Evolutionary conservation across 1,140 invertebrate genomes (phyloP).

Genomic region (Drosophila punjabiensis): DNA sequence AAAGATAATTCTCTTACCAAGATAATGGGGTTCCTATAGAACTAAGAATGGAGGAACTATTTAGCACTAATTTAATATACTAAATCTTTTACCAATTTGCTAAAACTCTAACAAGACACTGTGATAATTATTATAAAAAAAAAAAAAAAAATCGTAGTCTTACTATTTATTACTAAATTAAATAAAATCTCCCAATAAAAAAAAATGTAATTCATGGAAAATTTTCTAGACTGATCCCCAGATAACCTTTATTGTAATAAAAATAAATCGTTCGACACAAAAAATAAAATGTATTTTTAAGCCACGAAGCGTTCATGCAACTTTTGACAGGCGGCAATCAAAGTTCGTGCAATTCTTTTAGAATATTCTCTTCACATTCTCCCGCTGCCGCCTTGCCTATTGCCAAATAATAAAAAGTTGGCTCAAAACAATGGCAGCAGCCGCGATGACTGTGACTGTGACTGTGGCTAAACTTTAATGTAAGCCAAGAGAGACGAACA

Average conservation of each 20-base stretch:
- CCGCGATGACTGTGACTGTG: slow-evolving; percentile 16
- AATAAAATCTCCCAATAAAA: background rate
- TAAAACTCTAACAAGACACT: background rate
- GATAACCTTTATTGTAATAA: slow-evolving; percentile 8
- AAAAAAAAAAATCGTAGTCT: too few species aligned
- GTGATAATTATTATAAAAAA: background rate
- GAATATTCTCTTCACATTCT: slow-evolving; percentile 33
- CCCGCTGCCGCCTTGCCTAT: slow-evolving; percentile 46
- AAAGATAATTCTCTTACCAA: background rate
- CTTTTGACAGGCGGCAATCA: slow-evolving; percentile 14
- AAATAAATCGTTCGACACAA: background rate
- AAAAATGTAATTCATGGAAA: background rate
- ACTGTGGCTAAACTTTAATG: slow-evolving; percentile 64
- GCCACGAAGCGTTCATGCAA: background rate
- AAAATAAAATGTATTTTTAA: slow-evolving; percentile 8
- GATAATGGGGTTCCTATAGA: background rate
- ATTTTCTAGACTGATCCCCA: background rate
- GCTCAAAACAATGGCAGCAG: slow-evolving; percentile 67
- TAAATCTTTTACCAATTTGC: background rate
- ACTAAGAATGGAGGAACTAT: too few species aligned
- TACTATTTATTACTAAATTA: background rate
- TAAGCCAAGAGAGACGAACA: slow-evolving; percentile 53
- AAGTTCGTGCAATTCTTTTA: slow-evolving; percentile 23
- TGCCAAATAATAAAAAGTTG: slow-evolving; percentile 67
- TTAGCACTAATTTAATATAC: background rate